Evolutionary conservation across 2,888 invertebrate species (phyloP).

Genomic region (Coelinius sp.): DNA sequence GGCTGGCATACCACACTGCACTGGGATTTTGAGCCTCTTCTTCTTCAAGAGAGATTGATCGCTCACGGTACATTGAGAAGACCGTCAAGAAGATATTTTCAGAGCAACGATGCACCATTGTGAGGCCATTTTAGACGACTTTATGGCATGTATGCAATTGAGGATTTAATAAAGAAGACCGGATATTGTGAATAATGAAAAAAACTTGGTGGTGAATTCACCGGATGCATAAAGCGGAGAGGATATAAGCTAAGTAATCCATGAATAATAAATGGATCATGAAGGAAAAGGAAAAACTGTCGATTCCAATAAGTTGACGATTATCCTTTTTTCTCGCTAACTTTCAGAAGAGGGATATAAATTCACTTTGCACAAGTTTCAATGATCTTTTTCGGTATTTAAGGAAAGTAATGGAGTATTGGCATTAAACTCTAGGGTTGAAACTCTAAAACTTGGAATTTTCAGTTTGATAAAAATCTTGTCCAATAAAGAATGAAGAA

Average conservation of each 20-base stretch:
- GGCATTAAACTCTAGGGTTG: not conserved
- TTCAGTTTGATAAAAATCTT: not conserved
- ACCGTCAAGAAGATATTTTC: slow-evolving; percentile 46
- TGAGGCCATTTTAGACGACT: slow-evolving; percentile 29
- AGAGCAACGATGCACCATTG: slow-evolving; percentile 38
- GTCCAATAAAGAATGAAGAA: not conserved
- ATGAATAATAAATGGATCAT: not conserved
- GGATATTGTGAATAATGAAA: not conserved
- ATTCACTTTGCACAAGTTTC: not conserved
- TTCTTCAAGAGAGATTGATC: slow-evolving; percentile 58
- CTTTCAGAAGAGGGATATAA: not conserved
- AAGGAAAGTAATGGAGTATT: not conserved
- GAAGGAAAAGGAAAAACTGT: not conserved
- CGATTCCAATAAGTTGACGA: not conserved
- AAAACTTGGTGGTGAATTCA: not conserved
- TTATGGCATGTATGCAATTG: not conserved
- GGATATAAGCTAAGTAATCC: not conserved
- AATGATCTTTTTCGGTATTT: not conserved
- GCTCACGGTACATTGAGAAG: slow-evolving; percentile 47
- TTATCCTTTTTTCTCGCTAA: not conserved
- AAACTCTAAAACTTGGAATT: not conserved
- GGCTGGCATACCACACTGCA: slow-evolving; percentile 27
- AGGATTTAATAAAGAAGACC: not conserved
- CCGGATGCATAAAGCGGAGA: not conserved
- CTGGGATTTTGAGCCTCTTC: slow-evolving; percentile 17